Base-by-base conservation (phyloP, 2,797 vertebrate species). In the Chloroceryle inda region DNA sequence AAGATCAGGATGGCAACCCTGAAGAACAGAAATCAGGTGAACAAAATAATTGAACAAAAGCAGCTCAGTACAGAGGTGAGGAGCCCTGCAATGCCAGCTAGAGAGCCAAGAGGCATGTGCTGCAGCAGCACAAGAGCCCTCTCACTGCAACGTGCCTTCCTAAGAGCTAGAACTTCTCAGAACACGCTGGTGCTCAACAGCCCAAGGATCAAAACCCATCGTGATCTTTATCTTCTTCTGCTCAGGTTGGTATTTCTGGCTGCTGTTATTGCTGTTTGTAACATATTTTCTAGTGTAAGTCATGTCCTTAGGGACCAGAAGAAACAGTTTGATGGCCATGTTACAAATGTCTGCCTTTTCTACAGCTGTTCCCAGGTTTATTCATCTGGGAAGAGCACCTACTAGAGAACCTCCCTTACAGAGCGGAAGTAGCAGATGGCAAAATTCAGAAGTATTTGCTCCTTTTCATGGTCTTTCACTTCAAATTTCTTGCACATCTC, bases 1-100 rank as follows among this genome's bases (percentile, higher is more conserved):
- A 12, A 37, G 11, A 61, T 26, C 26, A 27, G 27, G 33, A 22
- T 35, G 31, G 4, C 12, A 61, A 42, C 6, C 15, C 24, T 19
- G 18, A 67, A 33, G 33, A 89, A 52, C 23, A 56, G 52, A 58
- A 59, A 35, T 4, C 0, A 0, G 24, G 49, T 0, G 0, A 68
- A n/a, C 2, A 63, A 52, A 53, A 69, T 15, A 0, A 35, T 0
- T 11, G 29, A 52, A 52, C 23, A 63, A 53, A 18, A 3, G 6
- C 42, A 40, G 12, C 9, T 40, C 21, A 7, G 49, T 7, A 33
- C 15, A 37, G 22, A 42, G n/a, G 33, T 4, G 17, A 63, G 21
- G 44, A 42, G 9, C 44, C 44, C 9, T 9, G 22, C 26, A 18
- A 14, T 23, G 49, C 23, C 55, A 62, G 35, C 20, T 11, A 31